Conservation (phyloP, 2,113 vertebrate species). For the Phalacrocorax brasilianus region DNA sequence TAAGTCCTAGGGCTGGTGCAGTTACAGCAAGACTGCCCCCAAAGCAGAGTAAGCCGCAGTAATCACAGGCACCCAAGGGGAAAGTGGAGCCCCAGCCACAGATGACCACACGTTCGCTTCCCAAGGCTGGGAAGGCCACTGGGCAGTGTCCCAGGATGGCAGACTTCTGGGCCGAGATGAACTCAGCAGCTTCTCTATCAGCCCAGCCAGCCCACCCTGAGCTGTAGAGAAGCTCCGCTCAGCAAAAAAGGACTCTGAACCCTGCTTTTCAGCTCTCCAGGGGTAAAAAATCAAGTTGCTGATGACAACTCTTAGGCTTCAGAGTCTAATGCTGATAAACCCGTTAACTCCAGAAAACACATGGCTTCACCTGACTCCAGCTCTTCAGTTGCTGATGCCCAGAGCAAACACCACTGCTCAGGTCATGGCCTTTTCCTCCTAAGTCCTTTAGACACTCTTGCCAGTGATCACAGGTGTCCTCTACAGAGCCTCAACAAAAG, state of each 20-base stretch:
- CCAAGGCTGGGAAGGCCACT: not conserved
- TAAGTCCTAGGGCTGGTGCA: not conserved
- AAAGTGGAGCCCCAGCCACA: not conserved
- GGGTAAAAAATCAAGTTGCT: not conserved
- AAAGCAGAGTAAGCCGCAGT: not conserved
- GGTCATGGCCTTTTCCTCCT: not conserved
- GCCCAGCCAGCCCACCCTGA: not conserved
- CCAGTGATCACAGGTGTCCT: not conserved
- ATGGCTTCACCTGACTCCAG: not conserved
- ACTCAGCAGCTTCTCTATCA: not conserved
- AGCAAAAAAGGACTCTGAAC: not conserved
- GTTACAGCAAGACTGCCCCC: not conserved
- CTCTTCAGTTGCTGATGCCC: not conserved
- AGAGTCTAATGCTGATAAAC: not conserved
- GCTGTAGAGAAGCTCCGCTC: fast-evolving
- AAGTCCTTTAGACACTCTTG: not conserved
- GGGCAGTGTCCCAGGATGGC: not conserved
- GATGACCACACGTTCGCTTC: fast-evolving
- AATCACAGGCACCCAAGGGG: not conserved
- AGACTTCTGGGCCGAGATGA: not conserved
- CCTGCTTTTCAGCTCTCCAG: not conserved
- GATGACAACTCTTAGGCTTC: not conserved
- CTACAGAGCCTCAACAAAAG: slow-evolving; percentile 6
- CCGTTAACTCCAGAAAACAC: not conserved
- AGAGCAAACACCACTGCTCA: not conserved